phyloP scores from a whole-genome alignment of 2,797 vertebrate genomes.

The Phataginus tricuspis region DNA sequence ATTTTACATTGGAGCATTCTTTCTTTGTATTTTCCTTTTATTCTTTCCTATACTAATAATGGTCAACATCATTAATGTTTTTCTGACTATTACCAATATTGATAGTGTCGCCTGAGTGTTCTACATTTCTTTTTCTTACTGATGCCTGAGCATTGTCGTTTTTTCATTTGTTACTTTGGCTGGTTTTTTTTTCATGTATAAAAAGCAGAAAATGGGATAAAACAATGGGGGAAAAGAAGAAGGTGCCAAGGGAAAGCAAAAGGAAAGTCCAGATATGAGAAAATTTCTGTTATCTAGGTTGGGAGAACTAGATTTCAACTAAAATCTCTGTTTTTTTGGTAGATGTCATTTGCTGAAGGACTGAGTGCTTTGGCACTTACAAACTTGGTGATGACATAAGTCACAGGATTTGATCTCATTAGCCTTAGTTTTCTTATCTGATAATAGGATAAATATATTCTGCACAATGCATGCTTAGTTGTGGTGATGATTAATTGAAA shows the following conservation, averaged over 20 bases:
- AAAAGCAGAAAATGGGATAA: conserved; percentile 27
- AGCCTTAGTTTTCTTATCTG: background rate
- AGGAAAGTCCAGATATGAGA: conserved; percentile 16
- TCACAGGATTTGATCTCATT: background rate
- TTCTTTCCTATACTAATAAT: background rate
- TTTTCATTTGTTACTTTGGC: conserved; percentile 37
- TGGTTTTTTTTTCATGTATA: background rate
- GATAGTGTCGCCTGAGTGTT: conserved; percentile 7
- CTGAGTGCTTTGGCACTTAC: background rate
- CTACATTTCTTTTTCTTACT: background rate
- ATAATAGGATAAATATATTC: background rate
- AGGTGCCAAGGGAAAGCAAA: background rate
- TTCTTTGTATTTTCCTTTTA: conserved; percentile 11
- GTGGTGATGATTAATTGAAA: background rate
- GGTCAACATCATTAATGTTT: background rate
- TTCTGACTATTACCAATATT: conserved; percentile 18
- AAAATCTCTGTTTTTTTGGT: background rate
- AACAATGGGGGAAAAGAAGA: background rate
- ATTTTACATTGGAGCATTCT: background rate
- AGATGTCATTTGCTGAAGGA: conserved; percentile 51
- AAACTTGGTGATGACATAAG: background rate
- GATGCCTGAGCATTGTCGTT: conserved; percentile 16
- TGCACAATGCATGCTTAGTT: background rate
- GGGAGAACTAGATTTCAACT: conserved; percentile 8
- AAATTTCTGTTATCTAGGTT: conserved; percentile 8